These are phyloP conservation scores for Lysandra bellargus DNA, from an alignment of 2,888 invertebrate species.

Conservation along the genomic window DNA sequence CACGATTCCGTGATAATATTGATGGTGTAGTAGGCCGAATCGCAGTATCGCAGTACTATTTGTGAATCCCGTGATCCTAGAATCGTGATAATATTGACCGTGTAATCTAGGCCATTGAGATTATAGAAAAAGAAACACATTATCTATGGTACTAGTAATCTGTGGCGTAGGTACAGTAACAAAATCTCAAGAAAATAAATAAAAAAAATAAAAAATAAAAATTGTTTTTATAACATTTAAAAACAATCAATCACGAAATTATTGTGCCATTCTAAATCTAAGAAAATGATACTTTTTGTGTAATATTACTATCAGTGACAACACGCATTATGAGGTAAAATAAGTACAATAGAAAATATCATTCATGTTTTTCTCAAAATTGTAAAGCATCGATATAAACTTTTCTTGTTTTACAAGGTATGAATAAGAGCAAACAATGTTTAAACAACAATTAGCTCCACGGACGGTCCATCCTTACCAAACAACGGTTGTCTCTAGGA, in stretches of 20 bases:
- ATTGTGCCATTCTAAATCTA: background rate
- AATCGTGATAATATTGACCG: no score
- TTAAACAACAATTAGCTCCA: conserved; percentile 71
- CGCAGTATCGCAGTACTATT: no score
- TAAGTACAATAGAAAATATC: background rate
- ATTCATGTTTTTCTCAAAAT: background rate
- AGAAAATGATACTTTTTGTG: background rate
- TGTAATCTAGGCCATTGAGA: no score
- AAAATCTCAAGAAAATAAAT: background rate
- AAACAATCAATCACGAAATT: background rate
- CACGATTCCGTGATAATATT: no score
- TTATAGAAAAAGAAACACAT: no score
- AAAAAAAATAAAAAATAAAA: background rate
- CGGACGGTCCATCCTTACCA: conserved; percentile 75
- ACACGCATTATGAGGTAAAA: background rate
- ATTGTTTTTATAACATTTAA: background rate
- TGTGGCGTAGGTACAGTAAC: background rate
- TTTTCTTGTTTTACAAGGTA: conserved; percentile 33
- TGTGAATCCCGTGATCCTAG: no score
- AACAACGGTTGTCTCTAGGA: conserved; percentile 73
- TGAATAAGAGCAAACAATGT: conserved; percentile 57
- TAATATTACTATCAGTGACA: background rate
- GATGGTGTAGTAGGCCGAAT: no score
- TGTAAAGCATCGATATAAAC: background rate
- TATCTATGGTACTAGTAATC: no score